Evolutionary conservation across 2,888 invertebrate species (phyloP), one percentile per base, ranked within the genome.

Genomic region (Carterocephalus palaemon): DNA sequence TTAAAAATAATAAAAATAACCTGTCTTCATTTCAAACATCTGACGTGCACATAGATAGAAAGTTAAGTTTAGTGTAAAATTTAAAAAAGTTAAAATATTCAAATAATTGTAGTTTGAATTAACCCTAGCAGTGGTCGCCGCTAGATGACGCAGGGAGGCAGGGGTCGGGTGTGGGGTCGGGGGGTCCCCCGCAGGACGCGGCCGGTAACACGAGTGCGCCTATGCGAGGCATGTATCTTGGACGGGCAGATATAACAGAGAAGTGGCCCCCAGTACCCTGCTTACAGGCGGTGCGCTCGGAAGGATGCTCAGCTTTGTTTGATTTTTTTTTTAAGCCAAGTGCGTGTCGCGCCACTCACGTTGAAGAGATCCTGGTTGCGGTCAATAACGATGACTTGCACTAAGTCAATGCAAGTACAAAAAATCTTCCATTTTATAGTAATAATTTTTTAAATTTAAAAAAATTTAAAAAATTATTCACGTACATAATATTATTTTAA

Each of bases 201-300:
- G 83, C 80, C 85, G 84, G 85, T 85, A 84, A 85, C 83, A 83
- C 84, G 84, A 84, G 83, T 81, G 84, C 79, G 81, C 84, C 84
- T 84, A 84, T 85, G 85, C 85, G 85, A 85, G 80, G 82, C 85
- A 86, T 85, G 85, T 86, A 86, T 86, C 85, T 86, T 86, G 85
- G 84, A 83, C 85, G 80, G 79, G 79, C 85, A 84, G 85, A 86
- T 86, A 86, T 85, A 85, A 84, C 83, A 81, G 82, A 81, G 82
- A 82, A 85, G 85, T 85, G 85, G 85, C 85, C 85, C 80, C 85
- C 80, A 75, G 81, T 77, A 81, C 84, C 75, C 75, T 70, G 77
- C 75, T 74, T 75, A 70, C 62, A 73, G 65, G 63, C 59, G 64
- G 59, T 56, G 40, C 46, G 54, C 17, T 59, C 46, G 15, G 50